These are phyloP conservation scores for Teleiodes luculella DNA, from an alignment of 2,888 invertebrate species.

Conservation along the genomic window DNA sequence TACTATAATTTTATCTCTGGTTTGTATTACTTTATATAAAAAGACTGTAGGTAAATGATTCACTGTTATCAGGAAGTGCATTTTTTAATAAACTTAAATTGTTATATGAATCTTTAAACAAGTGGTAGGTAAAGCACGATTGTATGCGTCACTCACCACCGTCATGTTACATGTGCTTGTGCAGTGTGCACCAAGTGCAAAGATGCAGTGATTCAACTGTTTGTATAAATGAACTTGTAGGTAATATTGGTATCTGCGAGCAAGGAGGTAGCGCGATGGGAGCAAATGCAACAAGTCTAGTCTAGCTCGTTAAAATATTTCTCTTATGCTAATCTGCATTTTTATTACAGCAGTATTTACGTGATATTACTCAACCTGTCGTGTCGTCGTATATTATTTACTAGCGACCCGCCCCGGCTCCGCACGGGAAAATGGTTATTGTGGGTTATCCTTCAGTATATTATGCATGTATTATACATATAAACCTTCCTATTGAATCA, in stretches of 20 bases:
- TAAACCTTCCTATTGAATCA: too few species aligned
- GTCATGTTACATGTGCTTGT: constrained; percentile 25
- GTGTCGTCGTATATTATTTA: too few species aligned
- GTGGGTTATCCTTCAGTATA: too few species aligned
- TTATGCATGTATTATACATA: too few species aligned
- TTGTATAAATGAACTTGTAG: constrained; percentile 37
- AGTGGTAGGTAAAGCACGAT: background rate
- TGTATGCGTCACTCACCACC: constrained; percentile 61
- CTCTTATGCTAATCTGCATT: too few species aligned
- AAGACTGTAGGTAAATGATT: background rate
- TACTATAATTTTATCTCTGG: too few species aligned
- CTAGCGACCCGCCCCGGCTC: too few species aligned
- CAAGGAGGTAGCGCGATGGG: constrained; percentile 21
- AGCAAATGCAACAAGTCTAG: constrained; percentile 26
- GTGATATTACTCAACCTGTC: too few species aligned
- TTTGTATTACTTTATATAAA: background rate
- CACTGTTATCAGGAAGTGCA: background rate
- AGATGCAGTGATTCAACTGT: constrained; percentile 50
- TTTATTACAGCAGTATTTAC: too few species aligned
- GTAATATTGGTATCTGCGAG: too few species aligned
- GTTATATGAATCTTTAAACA: background rate
- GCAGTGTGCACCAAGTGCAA: constrained; percentile 32
- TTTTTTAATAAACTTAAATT: background rate
- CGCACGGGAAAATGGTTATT: too few species aligned
- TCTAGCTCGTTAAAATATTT: constrained; percentile 13